Conservation (phyloP, 1,140 invertebrate genomes). For the Pogonomyrmex californicus region DNA sequence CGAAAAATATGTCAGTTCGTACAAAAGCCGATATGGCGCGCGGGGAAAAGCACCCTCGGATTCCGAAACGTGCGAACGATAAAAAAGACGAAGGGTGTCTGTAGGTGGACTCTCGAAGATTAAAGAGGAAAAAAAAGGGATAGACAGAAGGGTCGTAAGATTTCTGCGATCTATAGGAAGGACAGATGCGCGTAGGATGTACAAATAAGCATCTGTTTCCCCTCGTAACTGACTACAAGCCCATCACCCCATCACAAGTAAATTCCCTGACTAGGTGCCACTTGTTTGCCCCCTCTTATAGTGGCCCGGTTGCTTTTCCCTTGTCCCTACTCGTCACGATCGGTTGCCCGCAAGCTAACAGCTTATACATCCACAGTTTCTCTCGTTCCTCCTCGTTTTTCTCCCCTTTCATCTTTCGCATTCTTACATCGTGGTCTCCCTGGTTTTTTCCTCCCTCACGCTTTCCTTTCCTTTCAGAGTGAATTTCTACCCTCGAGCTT, state of each 20-base stretch:
- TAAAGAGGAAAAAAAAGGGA: conserved; percentile 10
- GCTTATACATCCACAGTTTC: conserved; percentile 46
- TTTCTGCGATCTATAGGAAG: conserved; percentile 49
- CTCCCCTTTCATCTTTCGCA: not conserved
- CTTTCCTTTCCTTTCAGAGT: not conserved
- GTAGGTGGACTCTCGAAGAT: conserved; percentile 12
- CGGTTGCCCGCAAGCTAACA: conserved; percentile 64
- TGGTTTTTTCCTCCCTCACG: not conserved
- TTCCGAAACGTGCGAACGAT: conserved; percentile 1
- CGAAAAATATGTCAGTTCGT: conserved; percentile 80
- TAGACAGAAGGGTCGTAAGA: conserved; percentile 23
- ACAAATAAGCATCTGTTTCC: conserved; percentile 72
- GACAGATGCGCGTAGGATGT: conserved; percentile 61
- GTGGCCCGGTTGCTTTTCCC: conserved; percentile 21
- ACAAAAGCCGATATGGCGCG: conserved; percentile 75
- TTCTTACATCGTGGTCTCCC: not conserved
- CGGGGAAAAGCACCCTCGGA: conserved; percentile 46
- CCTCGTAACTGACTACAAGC: conserved; percentile 36
- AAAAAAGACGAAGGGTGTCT: conserved; percentile 16
- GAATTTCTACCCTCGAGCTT: not conserved
- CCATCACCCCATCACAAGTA: conserved; percentile 32
- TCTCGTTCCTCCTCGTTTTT: not conserved
- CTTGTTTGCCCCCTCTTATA: conserved; percentile 4
- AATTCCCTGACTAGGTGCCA: conserved; percentile 23
- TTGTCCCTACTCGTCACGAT: conserved; percentile 55